Evolutionary conservation across 1,140 invertebrate species (phyloP).

Genomic region (Saxidomus purpurata): DNA sequence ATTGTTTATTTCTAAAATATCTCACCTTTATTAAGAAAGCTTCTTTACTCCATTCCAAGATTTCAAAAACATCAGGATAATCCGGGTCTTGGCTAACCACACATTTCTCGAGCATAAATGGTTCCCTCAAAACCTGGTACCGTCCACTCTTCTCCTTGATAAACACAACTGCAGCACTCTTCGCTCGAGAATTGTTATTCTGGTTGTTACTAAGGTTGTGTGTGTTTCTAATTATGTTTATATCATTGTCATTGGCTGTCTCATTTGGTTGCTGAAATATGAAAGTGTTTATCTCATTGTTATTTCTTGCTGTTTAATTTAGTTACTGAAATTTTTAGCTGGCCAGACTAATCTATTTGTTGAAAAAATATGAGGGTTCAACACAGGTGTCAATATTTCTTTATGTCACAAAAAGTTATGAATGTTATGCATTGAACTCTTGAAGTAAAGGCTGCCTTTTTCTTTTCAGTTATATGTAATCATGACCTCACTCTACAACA

Average conservation of each 20-base stretch:
- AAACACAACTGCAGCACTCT: conserved; percentile 94
- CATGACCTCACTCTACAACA: too few relatives aligned
- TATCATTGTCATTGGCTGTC: neutral
- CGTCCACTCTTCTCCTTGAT: conserved; percentile 96
- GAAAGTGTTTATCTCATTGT: too few relatives aligned
- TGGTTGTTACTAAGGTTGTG: conserved; percentile 49
- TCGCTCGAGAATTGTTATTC: conserved; percentile 87
- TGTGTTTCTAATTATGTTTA: conserved; percentile 13
- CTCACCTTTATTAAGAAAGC: conserved; percentile 97
- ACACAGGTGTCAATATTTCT: too few relatives aligned
- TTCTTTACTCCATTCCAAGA: conserved; percentile 97
- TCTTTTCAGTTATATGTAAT: too few relatives aligned
- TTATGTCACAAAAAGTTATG: too few relatives aligned
- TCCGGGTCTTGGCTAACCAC: conserved; percentile 94
- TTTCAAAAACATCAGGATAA: conserved; percentile 97
- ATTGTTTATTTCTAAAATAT: too few relatives aligned
- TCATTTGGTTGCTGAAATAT: conserved; percentile 47
- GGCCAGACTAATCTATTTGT: too few relatives aligned
- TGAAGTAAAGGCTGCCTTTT: too few relatives aligned
- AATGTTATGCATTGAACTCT: too few relatives aligned
- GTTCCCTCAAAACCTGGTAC: conserved; percentile 95
- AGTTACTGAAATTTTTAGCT: too few relatives aligned
- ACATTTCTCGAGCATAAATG: conserved; percentile 95
- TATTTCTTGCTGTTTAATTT: too few relatives aligned
- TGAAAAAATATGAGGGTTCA: too few relatives aligned